phyloP scores from a whole-genome alignment of 2,797 vertebrate genomes.

The Alosa sapidissima region DNA sequence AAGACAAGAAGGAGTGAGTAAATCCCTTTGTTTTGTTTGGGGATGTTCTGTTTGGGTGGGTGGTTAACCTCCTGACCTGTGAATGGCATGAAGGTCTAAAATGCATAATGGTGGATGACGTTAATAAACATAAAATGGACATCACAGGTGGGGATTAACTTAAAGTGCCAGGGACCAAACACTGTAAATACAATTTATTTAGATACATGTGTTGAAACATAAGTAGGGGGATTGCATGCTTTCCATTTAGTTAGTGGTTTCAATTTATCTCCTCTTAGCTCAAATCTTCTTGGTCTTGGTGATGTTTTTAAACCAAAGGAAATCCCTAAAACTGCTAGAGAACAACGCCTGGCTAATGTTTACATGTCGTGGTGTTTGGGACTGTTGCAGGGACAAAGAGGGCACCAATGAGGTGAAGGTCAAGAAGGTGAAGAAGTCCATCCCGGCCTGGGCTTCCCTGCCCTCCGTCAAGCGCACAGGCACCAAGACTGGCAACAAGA shows the following conservation, averaged over 20 bases:
- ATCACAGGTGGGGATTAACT: background rate
- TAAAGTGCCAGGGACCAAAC: background rate
- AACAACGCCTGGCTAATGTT: slow-evolving; percentile 49
- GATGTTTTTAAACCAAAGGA: background rate
- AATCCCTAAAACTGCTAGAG: background rate
- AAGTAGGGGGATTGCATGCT: background rate
- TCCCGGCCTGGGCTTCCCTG: slow-evolving; percentile 95
- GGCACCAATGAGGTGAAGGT: slow-evolving; percentile 83
- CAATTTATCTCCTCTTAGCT: background rate
- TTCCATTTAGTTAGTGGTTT: background rate
- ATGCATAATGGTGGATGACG: background rate
- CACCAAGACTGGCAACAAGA: slow-evolving; percentile 80
- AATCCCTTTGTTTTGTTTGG: slow-evolving; percentile 36
- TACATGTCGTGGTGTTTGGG: slow-evolving; percentile 29
- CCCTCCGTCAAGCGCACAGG: slow-evolving; percentile 86
- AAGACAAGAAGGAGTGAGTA: slow-evolving; percentile 70
- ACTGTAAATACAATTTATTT: background rate
- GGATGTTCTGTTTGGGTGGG: slow-evolving; percentile 66
- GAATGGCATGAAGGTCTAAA: background rate
- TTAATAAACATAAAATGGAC: background rate
- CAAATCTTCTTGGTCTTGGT: background rate
- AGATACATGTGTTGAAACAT: background rate
- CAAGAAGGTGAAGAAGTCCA: slow-evolving; percentile 95
- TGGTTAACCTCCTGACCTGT: slow-evolving; percentile 38
- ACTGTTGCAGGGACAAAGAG: slow-evolving; percentile 78